Percentiles rank a stretch among this genome's conserved stretches.
Evolutionary conservation across 1,140 invertebrate genomes (phyloP).

Genomic region (Bombus difficillimus): DNA sequence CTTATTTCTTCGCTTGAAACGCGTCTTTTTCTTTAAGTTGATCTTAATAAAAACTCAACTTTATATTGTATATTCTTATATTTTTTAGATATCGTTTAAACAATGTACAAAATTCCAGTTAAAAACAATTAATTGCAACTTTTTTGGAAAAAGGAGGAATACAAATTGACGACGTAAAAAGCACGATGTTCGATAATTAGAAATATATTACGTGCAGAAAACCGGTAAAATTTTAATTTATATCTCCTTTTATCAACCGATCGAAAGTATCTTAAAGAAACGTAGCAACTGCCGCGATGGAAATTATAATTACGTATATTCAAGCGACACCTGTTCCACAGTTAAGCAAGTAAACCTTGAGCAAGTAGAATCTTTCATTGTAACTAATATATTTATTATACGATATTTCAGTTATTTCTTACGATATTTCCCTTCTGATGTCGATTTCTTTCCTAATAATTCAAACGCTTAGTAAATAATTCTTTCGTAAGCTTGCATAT

Average conservation of each 20-base stretch:
- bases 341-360: not conserved
- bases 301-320: slow-evolving; percentile 1
- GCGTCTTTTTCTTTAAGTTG: not conserved
- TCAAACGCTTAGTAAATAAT: not conserved
- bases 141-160: not conserved
- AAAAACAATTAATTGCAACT: not conserved
- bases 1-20: not conserved
- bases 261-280: not conserved
- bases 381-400: not conserved
- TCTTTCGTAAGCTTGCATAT: not conserved
- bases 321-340: slow-evolving; percentile 11
- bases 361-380: not conserved
- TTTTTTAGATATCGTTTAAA: not conserved
- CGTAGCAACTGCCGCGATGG: not conserved
- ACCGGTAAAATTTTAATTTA: not conserved
- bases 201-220: too few species aligned
- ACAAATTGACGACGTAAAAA: not conserved
- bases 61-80: too few species aligned
- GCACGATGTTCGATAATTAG: too few species aligned
- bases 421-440: too few species aligned
- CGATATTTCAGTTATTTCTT: too few species aligned
- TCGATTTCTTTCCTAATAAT: not conserved
- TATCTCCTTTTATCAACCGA: not conserved
- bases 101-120: not conserved
- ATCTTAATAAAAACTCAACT: not conserved